Percentiles rank a stretch among this genome's conserved stretches.
phyloP scores from a whole-genome alignment of 2,888 invertebrate species.

The Nudaria mundana region DNA sequence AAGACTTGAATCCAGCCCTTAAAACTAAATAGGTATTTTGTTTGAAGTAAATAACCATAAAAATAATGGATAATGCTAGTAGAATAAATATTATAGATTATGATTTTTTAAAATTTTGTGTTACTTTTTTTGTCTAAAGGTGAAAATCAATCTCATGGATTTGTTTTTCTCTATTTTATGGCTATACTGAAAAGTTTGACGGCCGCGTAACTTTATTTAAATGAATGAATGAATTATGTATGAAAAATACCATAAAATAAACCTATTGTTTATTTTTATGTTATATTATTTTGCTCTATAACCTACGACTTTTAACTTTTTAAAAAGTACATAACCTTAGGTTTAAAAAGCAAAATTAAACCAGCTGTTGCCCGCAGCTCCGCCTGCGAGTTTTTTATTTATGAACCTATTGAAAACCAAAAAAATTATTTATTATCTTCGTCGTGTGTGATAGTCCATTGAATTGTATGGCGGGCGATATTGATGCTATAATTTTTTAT shows the following conservation, averaged over 20 bases:
- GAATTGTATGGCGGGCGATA: too few relatives aligned
- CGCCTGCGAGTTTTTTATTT: too few relatives aligned
- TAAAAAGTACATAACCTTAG: too few relatives aligned
- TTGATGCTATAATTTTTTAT: too few relatives aligned
- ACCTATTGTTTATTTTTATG: conserved; percentile 4
- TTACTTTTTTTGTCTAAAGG: conserved; percentile 69
- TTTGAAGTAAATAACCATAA: conserved; percentile 31
- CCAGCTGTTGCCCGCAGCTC: too few relatives aligned
- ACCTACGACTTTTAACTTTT: too few relatives aligned
- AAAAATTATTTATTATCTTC: too few relatives aligned
- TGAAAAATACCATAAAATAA: too few relatives aligned
- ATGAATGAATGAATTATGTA: conserved; percentile 5
- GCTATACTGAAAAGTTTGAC: conserved; percentile 36
- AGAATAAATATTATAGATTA: conserved; percentile 37
- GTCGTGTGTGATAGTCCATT: too few relatives aligned
- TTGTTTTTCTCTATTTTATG: conserved; percentile 59
- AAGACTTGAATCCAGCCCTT: conserved; percentile 63
- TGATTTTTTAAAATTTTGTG: conserved; percentile 71
- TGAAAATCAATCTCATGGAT: conserved; percentile 57
- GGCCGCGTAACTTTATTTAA: conserved; percentile 21
- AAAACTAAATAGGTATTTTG: conserved; percentile 43
- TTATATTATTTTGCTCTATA: background rate
- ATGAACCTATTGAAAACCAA: too few relatives aligned
- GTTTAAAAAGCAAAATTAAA: too few relatives aligned
- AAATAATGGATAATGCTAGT: conserved; percentile 31